Conservation (phyloP, 2,888 invertebrate genomes). For the Vesta saturnalis region DNA sequence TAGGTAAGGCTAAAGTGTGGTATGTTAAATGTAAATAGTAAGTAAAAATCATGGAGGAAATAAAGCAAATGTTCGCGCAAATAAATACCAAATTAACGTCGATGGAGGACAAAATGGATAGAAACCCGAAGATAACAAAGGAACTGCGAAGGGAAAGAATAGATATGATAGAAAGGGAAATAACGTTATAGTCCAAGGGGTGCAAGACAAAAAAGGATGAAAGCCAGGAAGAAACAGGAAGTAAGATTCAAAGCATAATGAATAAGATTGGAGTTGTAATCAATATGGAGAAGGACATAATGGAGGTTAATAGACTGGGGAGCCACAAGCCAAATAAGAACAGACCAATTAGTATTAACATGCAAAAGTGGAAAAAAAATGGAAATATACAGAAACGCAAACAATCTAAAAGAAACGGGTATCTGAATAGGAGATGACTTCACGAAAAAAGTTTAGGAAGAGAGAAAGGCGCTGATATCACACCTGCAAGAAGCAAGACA, state of each 20-base stretch:
- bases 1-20: no score
- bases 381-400: no score
- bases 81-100: no score
- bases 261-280: not conserved
- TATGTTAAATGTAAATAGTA: no score
- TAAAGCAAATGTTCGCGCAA: not conserved
- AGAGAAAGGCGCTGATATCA: no score
- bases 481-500: no score
- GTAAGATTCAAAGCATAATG: not conserved
- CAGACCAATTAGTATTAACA: no score
- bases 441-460: no score
- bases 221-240: no score
- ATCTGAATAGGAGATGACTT: no score
- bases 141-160: not conserved
- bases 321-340: no score
- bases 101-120: not conserved
- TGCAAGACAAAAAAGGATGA: not conserved
- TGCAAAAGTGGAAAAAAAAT: not conserved
- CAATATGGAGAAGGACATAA: not conserved
- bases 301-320: not conserved
- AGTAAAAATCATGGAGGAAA: not conserved
- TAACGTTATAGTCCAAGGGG: not conserved
- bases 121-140: not conserved
- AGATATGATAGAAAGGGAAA: not conserved
- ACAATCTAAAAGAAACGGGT: no score